Percentiles rank a stretch among this genome's conserved stretches.
Evolutionary conservation across 2,113 vertebrate genomes (phyloP).

Genomic region (Tetrao urogallus): DNA sequence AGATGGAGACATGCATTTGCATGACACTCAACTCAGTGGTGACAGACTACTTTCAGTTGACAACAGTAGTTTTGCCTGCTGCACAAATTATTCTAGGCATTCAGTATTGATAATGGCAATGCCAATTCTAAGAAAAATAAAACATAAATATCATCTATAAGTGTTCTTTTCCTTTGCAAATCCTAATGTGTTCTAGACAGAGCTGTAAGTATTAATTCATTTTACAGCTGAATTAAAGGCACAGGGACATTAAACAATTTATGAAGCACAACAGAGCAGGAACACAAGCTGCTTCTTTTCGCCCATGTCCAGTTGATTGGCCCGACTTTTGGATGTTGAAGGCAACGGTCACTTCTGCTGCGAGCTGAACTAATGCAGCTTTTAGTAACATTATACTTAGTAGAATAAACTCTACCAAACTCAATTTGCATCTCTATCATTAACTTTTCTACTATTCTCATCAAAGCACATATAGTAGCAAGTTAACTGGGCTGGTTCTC

Average conservation of each 20-base stretch:
- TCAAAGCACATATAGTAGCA: neutral
- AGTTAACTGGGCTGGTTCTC: neutral
- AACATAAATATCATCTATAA: neutral
- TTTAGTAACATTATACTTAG: neutral
- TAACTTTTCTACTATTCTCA: neutral
- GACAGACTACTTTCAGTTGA: neutral
- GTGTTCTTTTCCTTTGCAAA: neutral
- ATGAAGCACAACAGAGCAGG: neutral
- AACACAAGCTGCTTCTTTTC: neutral
- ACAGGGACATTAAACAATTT: neutral
- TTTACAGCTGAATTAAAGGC: neutral
- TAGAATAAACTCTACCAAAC: neutral
- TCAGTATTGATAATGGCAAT: neutral
- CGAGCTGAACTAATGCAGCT: neutral
- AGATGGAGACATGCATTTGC: neutral
- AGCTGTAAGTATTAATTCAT: neutral
- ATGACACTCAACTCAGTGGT: neutral
- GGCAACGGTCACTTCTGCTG: neutral
- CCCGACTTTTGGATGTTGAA: neutral
- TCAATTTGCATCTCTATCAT: neutral
- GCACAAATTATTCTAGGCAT: neutral
- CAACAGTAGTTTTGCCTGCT: neutral
- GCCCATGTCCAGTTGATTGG: neutral
- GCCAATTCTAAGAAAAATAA: constrained; percentile 1
- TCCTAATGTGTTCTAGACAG: neutral